Evolutionary conservation across 2,797 vertebrate genomes (phyloP).

Genomic region (Bradypodion ventrale): DNA sequence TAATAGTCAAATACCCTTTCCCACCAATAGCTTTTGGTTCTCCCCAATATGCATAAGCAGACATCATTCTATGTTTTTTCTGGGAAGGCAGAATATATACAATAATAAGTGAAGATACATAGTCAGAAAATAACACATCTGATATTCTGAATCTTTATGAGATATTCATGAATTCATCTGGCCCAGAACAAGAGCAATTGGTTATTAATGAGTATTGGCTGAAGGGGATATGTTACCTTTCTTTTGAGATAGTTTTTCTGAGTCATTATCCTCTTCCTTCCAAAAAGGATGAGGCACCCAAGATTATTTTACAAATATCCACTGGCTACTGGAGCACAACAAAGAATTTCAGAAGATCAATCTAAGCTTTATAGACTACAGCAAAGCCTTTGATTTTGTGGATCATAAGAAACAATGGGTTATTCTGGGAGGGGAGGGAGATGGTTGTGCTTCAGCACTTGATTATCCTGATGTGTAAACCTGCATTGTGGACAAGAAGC

Average conservation of each 20-base stretch:
- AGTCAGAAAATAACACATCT: neutral
- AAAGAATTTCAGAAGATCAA: no score
- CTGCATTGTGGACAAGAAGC: no score
- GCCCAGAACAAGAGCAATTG: neutral
- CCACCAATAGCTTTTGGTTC: neutral
- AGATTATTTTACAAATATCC: neutral
- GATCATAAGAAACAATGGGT: no score
- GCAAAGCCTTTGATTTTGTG: no score
- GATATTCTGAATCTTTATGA: neutral
- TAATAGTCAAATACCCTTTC: neutral
- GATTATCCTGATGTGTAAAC: no score
- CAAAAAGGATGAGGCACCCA: neutral
- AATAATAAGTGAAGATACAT: constrained; percentile 9
- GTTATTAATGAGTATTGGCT: neutral
- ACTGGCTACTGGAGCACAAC: neutral
- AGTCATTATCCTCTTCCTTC: neutral
- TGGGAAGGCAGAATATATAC: constrained; percentile 5
- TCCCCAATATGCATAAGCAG: neutral
- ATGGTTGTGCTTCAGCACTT: no score
- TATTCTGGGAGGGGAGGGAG: no score
- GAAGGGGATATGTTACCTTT: neutral
- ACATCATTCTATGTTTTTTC: constrained; percentile 4
- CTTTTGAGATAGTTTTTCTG: no score
- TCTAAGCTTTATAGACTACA: no score
- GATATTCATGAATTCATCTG: neutral